Percentiles rank a stretch among this genome's conserved stretches.
Conservation (phyloP, 2,113 vertebrate species). For the Campylorhamphus procurvoides region DNA sequence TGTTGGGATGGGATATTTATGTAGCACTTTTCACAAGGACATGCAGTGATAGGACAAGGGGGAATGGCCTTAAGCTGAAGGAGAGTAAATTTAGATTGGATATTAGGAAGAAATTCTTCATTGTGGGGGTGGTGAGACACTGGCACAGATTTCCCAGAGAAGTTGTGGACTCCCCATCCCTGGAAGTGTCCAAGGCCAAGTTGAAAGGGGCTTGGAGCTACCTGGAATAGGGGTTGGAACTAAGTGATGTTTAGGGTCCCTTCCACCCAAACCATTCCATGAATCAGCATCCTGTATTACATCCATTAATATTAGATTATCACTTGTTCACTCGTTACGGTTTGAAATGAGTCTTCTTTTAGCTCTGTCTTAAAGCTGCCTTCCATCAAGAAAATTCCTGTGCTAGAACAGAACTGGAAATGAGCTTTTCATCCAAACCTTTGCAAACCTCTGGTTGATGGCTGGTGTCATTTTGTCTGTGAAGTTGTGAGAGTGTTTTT, state of each 20-base stretch:
- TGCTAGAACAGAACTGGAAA: not conserved
- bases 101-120: not conserved
- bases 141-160: not conserved
- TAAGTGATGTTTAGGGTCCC: not conserved
- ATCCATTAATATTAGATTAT: not conserved
- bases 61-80: not conserved
- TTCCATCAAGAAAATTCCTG: not conserved
- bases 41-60: not conserved
- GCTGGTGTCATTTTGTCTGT: not conserved
- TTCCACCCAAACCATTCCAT: not conserved
- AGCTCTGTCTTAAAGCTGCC: not conserved
- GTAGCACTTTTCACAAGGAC: not conserved
- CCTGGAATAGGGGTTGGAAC: not conserved
- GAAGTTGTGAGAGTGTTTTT: not conserved
- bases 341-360: not conserved
- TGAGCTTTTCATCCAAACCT: not conserved
- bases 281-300: not conserved
- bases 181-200: not conserved
- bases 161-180: not conserved
- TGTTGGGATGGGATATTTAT: not conserved
- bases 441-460: not conserved
- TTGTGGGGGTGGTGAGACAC: not conserved
- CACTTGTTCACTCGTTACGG: not conserved
- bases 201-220: fast-evolving
- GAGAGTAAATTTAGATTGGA: not conserved